These are phyloP conservation scores for Hormiphora californensis DNA, from an alignment of 37 sponge, comb jelly and placozoan species.

Conservation along the genomic window DNA sequence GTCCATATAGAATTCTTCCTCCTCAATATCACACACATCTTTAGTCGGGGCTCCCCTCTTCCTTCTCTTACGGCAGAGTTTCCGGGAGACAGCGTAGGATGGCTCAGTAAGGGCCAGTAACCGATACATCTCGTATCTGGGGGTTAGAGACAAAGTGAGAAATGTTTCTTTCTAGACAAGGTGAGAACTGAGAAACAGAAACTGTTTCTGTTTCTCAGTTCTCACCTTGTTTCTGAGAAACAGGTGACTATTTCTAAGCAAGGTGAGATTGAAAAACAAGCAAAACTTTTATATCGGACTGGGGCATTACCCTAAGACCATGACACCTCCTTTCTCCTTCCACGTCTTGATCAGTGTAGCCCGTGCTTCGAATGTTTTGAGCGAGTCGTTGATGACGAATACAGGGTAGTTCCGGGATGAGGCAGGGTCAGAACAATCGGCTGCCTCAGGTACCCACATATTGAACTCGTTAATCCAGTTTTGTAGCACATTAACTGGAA, in stretches of 20 bases:
- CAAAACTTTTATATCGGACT: no score
- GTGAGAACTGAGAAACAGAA: no score
- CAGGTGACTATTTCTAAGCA: no score
- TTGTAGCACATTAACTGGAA: slow-evolving; percentile 92
- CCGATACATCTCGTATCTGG: slow-evolving; percentile 44
- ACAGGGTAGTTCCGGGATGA: slow-evolving; percentile 49
- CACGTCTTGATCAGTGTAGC: slow-evolving; percentile 66
- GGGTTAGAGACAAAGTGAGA: background rate
- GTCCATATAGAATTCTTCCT: slow-evolving; percentile 54
- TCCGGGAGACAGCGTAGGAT: slow-evolving; percentile 34
- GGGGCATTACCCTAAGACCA: slow-evolving; percentile 95
- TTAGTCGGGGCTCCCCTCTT: slow-evolving; percentile 15
- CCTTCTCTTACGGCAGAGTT: slow-evolving; percentile 23
- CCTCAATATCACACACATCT: slow-evolving; percentile 50
- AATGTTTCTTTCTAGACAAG: no score
- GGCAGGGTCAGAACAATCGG: background rate
- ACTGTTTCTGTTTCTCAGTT: no score
- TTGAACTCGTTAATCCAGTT: slow-evolving; percentile 92
- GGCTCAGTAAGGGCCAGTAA: slow-evolving; percentile 41
- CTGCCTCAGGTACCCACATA: slow-evolving; percentile 73
- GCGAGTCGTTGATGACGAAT: slow-evolving; percentile 65
- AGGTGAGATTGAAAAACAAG: no score
- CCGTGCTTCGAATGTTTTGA: slow-evolving; percentile 67
- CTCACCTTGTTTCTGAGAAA: no score
- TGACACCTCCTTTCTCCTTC: slow-evolving; percentile 75